A percentile compares a stretch with the other conserved stretches of the same genome.
Evolutionary conservation across 2,888 invertebrate genomes (phyloP).

Genomic region (Thelaira solivaga): DNA sequence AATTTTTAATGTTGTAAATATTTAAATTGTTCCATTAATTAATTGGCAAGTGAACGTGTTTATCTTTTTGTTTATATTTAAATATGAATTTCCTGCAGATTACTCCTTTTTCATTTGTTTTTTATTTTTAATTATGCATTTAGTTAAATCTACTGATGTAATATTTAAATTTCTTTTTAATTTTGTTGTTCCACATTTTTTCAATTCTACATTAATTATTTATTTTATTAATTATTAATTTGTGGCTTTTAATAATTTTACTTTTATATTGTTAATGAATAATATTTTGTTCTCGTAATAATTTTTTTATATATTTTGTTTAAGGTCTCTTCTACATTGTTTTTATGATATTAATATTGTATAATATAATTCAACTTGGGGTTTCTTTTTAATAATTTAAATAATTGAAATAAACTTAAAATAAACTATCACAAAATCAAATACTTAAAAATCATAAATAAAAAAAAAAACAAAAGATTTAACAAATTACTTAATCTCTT

Average conservation of each 20-base stretch:
- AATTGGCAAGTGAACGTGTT: background rate
- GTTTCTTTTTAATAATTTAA: slow-evolving; percentile 36
- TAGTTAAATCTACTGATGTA: slow-evolving; percentile 17
- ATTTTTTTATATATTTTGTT: slow-evolving; percentile 4
- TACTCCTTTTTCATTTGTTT: slow-evolving; percentile 11
- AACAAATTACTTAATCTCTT: slow-evolving; percentile 32
- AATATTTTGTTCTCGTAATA: background rate
- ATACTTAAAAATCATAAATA: slow-evolving; percentile 59
- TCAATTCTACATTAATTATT: slow-evolving; percentile 8
- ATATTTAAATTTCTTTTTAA: background rate
- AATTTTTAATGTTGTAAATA: slow-evolving; percentile 15
- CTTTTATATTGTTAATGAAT: slow-evolving; percentile 8
- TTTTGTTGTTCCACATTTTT: background rate
- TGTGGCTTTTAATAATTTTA: background rate
- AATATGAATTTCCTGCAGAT: slow-evolving; percentile 39
- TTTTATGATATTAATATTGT: background rate
- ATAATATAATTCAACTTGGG: slow-evolving; percentile 38
- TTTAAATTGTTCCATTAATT: slow-evolving; percentile 21
- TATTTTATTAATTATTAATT: background rate
- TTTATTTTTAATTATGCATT: too few species aligned
- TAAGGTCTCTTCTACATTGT: slow-evolving; percentile 49
- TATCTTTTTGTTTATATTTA: slow-evolving; percentile 1
- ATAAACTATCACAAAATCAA: slow-evolving; percentile 62
- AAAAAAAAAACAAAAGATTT: slow-evolving; percentile 42
- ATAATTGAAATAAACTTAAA: slow-evolving; percentile 53